Conservation (phyloP, 2,797 vertebrate species). For the Nannoperca australis region DNA sequence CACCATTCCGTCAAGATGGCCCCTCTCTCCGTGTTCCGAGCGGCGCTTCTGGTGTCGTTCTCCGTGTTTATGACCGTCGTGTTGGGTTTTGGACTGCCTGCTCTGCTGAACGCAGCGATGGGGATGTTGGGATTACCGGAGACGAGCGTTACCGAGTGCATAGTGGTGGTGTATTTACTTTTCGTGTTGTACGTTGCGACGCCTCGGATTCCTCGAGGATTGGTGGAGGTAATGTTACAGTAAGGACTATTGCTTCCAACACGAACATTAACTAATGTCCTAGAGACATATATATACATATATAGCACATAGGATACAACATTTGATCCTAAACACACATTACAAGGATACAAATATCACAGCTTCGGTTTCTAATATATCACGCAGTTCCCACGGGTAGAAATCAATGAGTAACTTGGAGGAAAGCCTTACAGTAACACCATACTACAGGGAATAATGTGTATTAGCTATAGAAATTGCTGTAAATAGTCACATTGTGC, state of each 20-base stretch:
- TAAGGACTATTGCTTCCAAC: neutral
- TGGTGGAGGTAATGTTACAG: constrained; percentile 78
- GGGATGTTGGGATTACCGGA: constrained; percentile 79
- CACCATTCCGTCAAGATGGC: constrained; percentile 79
- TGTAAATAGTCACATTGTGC: neutral
- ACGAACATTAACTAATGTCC: neutral
- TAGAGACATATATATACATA: too few species aligned
- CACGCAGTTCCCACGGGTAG: neutral
- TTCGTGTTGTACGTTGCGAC: constrained; percentile 84
- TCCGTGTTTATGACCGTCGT: constrained; percentile 80
- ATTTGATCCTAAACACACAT: neutral
- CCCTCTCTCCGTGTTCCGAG: constrained; percentile 60
- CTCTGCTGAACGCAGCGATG: constrained; percentile 73
- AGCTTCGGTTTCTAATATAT: neutral
- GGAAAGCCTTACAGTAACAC: neutral
- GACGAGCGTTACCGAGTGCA: constrained; percentile 83
- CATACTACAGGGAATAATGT: neutral
- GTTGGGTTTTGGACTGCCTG: constrained; percentile 84
- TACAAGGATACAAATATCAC: too few species aligned
- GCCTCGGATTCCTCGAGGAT: constrained; percentile 84
- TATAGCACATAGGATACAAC: too few species aligned
- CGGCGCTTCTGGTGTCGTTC: constrained; percentile 71
- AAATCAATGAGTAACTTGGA: neutral
- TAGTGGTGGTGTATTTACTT: constrained; percentile 81
- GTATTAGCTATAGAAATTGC: neutral